Base-by-base conservation (phyloP, 1,140 invertebrate species). In the Oppia nitens region DNA sequence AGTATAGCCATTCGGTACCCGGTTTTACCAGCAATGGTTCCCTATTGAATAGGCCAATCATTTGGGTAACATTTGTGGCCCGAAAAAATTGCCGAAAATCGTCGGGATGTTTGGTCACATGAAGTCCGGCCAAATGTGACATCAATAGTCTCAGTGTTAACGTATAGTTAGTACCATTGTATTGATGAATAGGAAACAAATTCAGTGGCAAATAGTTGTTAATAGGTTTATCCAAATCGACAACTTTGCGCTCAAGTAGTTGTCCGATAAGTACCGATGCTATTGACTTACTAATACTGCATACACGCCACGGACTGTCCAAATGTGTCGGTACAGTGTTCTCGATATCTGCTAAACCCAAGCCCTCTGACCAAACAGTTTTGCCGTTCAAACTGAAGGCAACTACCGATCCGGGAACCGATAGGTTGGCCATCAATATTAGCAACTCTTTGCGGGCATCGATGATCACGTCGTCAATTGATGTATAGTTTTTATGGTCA, bases 291-390 rank as follows among this genome's bases (percentile, higher is more conserved):
- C 21, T 25, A n/a, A 54, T 25, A 20, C n/a, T 21, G 4, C 9
- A 9, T 17, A 54, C 6, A n/a, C 20, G 21, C 17, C 25, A 54
- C 4, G 11, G 4, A 26, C 9, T 47, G 23, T 54, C 32, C 20
- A 47, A 9, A n/a, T 54, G 20, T 6, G 53, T 26, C 6, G 4
- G 4, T 17, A 54, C 32, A 45, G 9, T 11, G 28, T 54, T 54
- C 23, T 54, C 53, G 11, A 54, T n/a, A 45, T 54, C 53, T 11
- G 53, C n/a, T n/a, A n/a, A n/a, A n/a, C n/a, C n/a, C n/a, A n/a
- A n/a, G n/a, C n/a, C n/a, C n/a, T n/a, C n/a, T n/a, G n/a, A n/a
- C n/a, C n/a, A n/a, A n/a, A n/a, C n/a, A n/a, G n/a, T n/a, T n/a
- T n/a, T n/a, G n/a, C n/a, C n/a, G n/a, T n/a, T n/a, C n/a, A n/a